These are phyloP conservation scores for Odontocolon sp. DNA, from an alignment of 2,888 invertebrate genomes.

Conservation along the genomic window DNA sequence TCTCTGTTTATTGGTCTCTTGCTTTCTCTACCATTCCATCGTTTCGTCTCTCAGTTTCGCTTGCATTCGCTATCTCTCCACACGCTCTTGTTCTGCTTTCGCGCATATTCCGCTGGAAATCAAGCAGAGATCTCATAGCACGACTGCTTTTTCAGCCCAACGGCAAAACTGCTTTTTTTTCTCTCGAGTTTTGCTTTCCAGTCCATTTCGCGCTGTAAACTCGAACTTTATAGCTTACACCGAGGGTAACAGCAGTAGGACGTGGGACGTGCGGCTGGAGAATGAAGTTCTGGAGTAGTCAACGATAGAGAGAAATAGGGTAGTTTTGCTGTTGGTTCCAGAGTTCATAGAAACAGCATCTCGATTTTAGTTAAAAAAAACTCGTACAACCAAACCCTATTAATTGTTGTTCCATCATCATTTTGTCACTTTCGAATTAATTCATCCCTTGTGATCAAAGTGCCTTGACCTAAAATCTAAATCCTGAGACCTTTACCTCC, in stretches of 20 bases:
- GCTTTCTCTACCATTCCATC: slow-evolving; percentile 33
- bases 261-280: slow-evolving; percentile 60
- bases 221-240: slow-evolving; percentile 78
- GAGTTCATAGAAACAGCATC: slow-evolving; percentile 54
- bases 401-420: slow-evolving; percentile 40
- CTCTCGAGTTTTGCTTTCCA: slow-evolving; percentile 77
- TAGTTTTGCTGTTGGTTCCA: slow-evolving; percentile 22
- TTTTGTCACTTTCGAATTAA: too few species aligned
- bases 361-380: slow-evolving; percentile 22
- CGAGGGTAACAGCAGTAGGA: slow-evolving; percentile 50
- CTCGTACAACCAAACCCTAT: slow-evolving; percentile 24
- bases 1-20: slow-evolving; percentile 55
- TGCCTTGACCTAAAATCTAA: too few species aligned
- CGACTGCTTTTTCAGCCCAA: slow-evolving; percentile 43
- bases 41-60: slow-evolving; percentile 26
- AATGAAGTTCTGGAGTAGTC: slow-evolving; percentile 61
- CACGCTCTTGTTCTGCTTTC: slow-evolving; percentile 8
- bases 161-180: slow-evolving; percentile 47
- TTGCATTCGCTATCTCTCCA: slow-evolving; percentile 42
- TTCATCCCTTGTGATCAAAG: too few species aligned
- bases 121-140: slow-evolving; percentile 49
- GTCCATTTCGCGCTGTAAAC: slow-evolving; percentile 80
- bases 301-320: slow-evolving; percentile 37
- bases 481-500: too few species aligned
- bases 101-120: slow-evolving; percentile 40